phyloP scores from a whole-genome alignment of 2,888 invertebrate genomes.

The Pristionchus japonicus region DNA sequence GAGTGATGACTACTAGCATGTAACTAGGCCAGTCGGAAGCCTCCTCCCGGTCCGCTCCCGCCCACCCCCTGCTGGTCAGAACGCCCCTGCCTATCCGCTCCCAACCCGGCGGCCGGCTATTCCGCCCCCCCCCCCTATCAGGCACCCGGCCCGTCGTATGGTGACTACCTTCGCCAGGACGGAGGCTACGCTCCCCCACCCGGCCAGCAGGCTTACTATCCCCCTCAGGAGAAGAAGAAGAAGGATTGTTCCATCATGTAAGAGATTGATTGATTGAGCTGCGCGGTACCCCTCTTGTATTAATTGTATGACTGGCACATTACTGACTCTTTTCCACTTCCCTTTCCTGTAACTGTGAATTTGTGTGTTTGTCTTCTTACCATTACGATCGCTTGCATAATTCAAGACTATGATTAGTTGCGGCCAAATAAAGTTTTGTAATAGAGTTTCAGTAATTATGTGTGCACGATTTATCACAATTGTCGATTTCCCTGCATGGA shows the following conservation, averaged over 20 bases:
- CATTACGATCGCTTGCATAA: neutral
- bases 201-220: constrained; percentile 66
- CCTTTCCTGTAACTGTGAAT: neutral
- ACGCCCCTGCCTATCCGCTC: constrained; percentile 61
- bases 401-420: neutral
- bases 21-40: too few species aligned
- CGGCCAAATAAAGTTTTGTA: constrained; percentile 29
- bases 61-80: constrained; percentile 53
- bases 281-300: neutral
- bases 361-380: neutral
- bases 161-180: constrained; percentile 44
- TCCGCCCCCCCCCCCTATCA: neutral
- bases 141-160: neutral
- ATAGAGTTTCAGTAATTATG: too few species aligned
- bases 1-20: too few species aligned
- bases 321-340: neutral
- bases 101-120: constrained; percentile 50
- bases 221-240: constrained; percentile 67
- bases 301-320: neutral
- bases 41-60: constrained; percentile 52
- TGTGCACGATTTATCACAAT: too few species aligned
- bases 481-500: too few species aligned
- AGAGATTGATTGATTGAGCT: neutral
- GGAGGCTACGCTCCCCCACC: constrained; percentile 43
- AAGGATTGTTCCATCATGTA: constrained; percentile 64